Conservation (phyloP, 2,113 vertebrate species). For the Petrocephalus microphthalmus region DNA sequence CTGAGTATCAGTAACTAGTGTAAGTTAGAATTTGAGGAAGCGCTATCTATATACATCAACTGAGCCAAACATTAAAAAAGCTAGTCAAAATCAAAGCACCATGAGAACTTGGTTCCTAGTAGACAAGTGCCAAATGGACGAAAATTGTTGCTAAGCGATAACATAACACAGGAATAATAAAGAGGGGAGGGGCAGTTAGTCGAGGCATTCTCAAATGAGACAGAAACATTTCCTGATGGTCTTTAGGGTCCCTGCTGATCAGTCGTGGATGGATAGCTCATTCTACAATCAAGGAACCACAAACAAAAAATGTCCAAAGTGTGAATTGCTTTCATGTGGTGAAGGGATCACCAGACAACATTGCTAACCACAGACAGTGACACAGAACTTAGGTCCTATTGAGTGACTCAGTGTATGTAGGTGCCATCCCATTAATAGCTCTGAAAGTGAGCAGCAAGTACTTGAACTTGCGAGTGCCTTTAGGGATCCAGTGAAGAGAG, state of each 20-base stretch:
- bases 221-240: neutral
- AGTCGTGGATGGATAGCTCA: neutral
- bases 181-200: neutral
- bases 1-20: neutral
- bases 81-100: neutral
- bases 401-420: neutral
- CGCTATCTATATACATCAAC: neutral
- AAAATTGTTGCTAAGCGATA: neutral
- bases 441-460: neutral
- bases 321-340: neutral
- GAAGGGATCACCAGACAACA: neutral
- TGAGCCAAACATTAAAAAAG: neutral
- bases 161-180: neutral
- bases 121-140: neutral
- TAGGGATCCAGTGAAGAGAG: neutral
- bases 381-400: neutral
- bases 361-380: neutral
- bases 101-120: neutral
- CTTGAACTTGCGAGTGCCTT: neutral
- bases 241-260: neutral
- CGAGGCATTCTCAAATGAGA: neutral
- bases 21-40: no score
- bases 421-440: neutral
- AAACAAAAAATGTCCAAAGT: neutral
- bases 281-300: neutral